phyloP scores from a whole-genome alignment of 2,113 vertebrate species.

The Rallus limicola region DNA sequence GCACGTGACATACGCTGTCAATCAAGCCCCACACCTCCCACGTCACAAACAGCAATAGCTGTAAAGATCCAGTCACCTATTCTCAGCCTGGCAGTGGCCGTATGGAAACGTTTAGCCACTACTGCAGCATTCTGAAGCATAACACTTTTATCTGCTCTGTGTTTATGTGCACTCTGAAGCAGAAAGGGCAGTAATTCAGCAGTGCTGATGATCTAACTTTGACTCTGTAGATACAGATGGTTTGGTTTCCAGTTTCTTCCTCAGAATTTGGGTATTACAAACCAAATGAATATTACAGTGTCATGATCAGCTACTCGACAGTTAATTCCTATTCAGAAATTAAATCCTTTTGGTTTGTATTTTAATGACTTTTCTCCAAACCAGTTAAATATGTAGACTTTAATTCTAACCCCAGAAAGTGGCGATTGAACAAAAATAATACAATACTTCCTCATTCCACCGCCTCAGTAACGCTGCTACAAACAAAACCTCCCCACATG shows the following conservation, averaged over 20 bases:
- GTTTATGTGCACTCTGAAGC: neutral
- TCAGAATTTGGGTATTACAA: neutral
- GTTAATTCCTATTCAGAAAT: neutral
- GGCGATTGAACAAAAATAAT: neutral
- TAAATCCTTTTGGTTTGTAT: neutral
- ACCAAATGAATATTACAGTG: neutral
- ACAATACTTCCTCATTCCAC: neutral
- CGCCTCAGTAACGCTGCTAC: neutral
- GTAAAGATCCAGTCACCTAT: neutral
- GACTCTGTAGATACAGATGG: neutral
- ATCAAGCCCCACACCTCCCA: neutral
- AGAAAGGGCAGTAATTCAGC: neutral
- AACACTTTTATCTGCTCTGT: neutral
- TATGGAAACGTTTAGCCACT: neutral
- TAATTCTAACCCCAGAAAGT: conserved; percentile 3
- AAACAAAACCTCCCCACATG: neutral
- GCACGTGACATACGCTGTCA: neutral
- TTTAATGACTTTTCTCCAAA: neutral
- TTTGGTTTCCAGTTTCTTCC: neutral
- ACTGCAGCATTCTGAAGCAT: neutral
- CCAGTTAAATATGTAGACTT: neutral
- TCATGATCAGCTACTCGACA: neutral
- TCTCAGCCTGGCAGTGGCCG: neutral
- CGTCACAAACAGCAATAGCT: neutral
- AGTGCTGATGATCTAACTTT: neutral